A percentile compares a stretch with the other conserved stretches of the same genome.
Evolutionary conservation across 2,888 invertebrate species (phyloP).

Genomic region (Cephus rjabovi): DNA sequence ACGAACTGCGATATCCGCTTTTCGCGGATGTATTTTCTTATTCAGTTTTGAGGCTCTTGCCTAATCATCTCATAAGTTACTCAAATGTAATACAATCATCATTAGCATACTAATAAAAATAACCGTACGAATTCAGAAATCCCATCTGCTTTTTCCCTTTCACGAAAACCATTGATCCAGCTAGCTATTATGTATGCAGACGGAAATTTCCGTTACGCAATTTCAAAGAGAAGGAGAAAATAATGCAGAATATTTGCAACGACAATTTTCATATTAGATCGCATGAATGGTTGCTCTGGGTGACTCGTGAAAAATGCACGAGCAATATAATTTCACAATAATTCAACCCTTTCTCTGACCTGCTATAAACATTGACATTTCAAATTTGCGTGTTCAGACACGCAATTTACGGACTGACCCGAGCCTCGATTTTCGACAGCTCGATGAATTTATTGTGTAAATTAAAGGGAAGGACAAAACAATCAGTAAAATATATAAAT

Average conservation of each 20-base stretch:
- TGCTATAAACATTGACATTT: neutral
- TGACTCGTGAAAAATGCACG: neutral
- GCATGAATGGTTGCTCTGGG: neutral
- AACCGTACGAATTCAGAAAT: constrained; percentile 10
- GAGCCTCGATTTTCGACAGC: neutral
- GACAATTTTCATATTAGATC: neutral
- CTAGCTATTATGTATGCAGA: neutral
- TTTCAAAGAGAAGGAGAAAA: neutral
- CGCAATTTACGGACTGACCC: neutral
- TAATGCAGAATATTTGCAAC: neutral
- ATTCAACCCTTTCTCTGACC: neutral
- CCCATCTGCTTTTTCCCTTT: neutral
- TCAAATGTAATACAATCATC: constrained; percentile 58
- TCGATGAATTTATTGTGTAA: neutral
- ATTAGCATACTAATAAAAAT: constrained; percentile 56
- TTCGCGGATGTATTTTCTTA: constrained; percentile 55
- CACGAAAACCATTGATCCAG: neutral
- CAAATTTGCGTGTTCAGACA: neutral
- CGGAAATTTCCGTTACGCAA: neutral
- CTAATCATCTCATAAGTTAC: constrained; percentile 52
- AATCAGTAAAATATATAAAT: neutral
- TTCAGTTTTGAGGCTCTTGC: constrained; percentile 56
- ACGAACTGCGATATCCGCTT: constrained; percentile 44
- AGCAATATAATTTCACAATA: neutral
- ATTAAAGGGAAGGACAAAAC: neutral